Conservation (phyloP, 2,888 invertebrate genomes). For the Spilosoma lubricipeda region DNA sequence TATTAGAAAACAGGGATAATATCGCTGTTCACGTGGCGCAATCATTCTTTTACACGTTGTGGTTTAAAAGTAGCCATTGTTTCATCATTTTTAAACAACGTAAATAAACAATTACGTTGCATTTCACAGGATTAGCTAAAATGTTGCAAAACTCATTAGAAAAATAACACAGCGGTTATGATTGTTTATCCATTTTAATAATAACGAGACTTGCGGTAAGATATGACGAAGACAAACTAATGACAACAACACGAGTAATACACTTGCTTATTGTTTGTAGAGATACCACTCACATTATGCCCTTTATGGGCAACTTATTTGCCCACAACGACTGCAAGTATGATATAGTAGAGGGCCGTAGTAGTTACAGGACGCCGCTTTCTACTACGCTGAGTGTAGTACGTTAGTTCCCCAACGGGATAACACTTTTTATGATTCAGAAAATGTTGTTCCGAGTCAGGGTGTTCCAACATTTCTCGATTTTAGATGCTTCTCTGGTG, state of each 20-base stretch:
- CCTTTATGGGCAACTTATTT: neutral
- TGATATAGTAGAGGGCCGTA: no score
- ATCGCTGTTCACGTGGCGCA: neutral
- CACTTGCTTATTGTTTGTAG: neutral
- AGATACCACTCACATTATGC: neutral
- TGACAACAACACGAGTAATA: neutral
- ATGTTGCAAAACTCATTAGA: neutral
- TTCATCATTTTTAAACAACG: neutral
- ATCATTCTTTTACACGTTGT: neutral
- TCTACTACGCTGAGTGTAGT: neutral
- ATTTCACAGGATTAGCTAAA: neutral
- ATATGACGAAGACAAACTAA: neutral
- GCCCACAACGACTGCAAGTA: no score
- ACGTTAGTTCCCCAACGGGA: neutral
- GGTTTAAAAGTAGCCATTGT: conserved; percentile 1
- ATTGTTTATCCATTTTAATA: neutral
- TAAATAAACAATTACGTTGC: conserved; percentile 11
- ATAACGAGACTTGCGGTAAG: neutral
- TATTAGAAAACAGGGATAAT: neutral
- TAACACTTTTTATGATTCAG: neutral
- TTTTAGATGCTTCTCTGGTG: neutral
- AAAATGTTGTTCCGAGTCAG: neutral
- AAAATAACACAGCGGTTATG: neutral
- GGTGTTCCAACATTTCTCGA: neutral
- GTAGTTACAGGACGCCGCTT: neutral